Evolutionary conservation across 2,797 vertebrate genomes (phyloP).

Genomic region (Pangasius larnaudii): DNA sequence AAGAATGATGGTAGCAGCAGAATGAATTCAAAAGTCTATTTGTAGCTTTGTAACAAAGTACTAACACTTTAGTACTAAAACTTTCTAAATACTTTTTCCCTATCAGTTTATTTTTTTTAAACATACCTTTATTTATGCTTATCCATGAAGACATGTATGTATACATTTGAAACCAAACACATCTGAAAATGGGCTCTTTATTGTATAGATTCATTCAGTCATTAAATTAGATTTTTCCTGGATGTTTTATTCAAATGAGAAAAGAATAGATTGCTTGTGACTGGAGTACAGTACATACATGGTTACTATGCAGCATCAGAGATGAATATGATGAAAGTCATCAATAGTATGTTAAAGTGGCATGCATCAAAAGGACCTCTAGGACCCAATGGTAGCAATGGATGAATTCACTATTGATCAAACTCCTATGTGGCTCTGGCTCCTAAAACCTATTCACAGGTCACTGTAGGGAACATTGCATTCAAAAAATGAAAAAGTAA

Average conservation of each 20-base stretch:
- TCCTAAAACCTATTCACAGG: conserved; percentile 34
- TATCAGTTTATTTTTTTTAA: neutral
- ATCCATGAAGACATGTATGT: neutral
- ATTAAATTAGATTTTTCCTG: conserved; percentile 42
- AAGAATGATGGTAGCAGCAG: too few relatives aligned
- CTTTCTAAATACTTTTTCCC: neutral
- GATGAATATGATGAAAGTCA: conserved; percentile 43
- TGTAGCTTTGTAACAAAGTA: neutral
- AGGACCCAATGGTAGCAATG: conserved; percentile 9
- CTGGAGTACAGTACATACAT: conserved; percentile 69
- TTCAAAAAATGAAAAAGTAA: conserved; percentile 41
- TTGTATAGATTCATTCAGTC: neutral
- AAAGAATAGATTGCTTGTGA: conserved; percentile 70
- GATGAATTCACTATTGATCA: conserved; percentile 26
- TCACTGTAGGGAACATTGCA: conserved; percentile 21
- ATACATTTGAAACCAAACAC: neutral
- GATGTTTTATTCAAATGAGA: conserved; percentile 69
- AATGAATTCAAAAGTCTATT: too few relatives aligned
- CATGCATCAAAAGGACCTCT: conserved; percentile 26
- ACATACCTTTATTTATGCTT: neutral
- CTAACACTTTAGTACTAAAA: neutral
- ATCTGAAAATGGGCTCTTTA: neutral
- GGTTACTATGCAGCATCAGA: conserved; percentile 69
- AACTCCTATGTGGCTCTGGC: conserved; percentile 27
- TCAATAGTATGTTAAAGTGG: conserved; percentile 25